phyloP scores from a whole-genome alignment of 37 sponge, comb jelly and placozoan genomes.

The Axinella damicornis region DNA sequence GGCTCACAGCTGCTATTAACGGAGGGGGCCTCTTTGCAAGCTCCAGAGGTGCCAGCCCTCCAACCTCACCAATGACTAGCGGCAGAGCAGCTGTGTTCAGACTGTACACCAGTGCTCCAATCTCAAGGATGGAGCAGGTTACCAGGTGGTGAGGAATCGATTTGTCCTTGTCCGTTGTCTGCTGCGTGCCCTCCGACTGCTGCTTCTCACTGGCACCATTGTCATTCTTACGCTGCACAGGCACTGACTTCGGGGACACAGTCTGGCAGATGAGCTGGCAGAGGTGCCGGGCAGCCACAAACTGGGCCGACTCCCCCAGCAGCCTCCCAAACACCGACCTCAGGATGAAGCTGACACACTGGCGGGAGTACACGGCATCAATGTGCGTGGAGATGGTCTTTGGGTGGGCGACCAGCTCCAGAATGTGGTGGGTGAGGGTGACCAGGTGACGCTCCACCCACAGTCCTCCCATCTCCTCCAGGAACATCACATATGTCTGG shows the following conservation, averaged over 20 bases:
- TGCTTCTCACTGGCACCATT: conserved; percentile 2
- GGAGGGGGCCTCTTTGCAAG: conserved; percentile 9
- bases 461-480: conserved; percentile 86
- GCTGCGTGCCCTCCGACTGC: neutral
- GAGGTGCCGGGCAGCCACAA: conserved; percentile 82
- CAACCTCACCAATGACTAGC: conserved; percentile 55
- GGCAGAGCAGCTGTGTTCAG: conserved; percentile 85
- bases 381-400: conserved; percentile 91
- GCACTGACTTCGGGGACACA: neutral
- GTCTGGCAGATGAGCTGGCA: conserved; percentile 62
- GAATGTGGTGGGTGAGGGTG: conserved; percentile 67
- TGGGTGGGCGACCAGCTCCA: conserved; percentile 81
- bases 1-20: conserved; percentile 68
- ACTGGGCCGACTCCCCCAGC: conserved; percentile 90
- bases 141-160: conserved; percentile 70
- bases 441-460: conserved; percentile 92
- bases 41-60: neutral
- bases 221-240: neutral
- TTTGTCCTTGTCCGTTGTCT: neutral
- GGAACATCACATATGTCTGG: conserved; percentile 84
- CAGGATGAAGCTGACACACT: conserved; percentile 93
- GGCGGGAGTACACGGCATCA: conserved; percentile 92
- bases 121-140: conserved; percentile 67
- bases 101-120: conserved; percentile 66
- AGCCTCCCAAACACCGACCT: conserved; percentile 68